A percentile compares a stretch with the other conserved stretches of the same genome.
These are phyloP conservation scores for Diplazon laetatorius DNA, from an alignment of 2,888 invertebrate genomes.

Conservation along the genomic window DNA sequence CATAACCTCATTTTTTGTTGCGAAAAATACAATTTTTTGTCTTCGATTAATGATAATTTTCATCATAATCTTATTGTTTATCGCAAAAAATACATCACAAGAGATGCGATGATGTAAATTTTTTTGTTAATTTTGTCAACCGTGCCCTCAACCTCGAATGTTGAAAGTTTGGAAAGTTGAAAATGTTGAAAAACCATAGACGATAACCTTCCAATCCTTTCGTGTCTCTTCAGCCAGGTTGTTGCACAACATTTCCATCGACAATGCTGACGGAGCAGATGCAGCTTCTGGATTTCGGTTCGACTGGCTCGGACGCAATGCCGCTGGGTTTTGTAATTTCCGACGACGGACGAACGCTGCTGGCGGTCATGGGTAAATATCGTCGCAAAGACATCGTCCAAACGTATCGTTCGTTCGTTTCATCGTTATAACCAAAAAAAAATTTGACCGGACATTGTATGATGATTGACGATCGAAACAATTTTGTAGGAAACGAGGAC, in stretches of 20 bases:
- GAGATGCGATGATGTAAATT: no score
- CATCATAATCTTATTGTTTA: background rate
- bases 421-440: no score
- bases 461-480: background rate
- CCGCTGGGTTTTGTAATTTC: conserved; percentile 76
- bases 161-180: no score
- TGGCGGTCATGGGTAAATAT: conserved; percentile 73
- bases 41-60: no score
- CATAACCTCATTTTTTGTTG: background rate
- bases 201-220: no score
- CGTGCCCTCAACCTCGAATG: no score
- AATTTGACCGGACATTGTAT: no score
- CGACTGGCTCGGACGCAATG: conserved; percentile 62
- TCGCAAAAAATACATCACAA: background rate
- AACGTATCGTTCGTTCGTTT: no score
- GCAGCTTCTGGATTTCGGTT: conserved; percentile 50
- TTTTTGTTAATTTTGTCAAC: background rate
- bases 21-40: no score
- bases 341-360: conserved; percentile 75
- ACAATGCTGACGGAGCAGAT: conserved; percentile 63
- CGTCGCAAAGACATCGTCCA: background rate
- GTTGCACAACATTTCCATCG: background rate
- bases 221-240: no score
- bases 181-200: no score
- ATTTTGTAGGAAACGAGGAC: conserved; percentile 71